phyloP scores from a whole-genome alignment of 2,113 vertebrate genomes.

The Sminthopsis crassicaudata region DNA sequence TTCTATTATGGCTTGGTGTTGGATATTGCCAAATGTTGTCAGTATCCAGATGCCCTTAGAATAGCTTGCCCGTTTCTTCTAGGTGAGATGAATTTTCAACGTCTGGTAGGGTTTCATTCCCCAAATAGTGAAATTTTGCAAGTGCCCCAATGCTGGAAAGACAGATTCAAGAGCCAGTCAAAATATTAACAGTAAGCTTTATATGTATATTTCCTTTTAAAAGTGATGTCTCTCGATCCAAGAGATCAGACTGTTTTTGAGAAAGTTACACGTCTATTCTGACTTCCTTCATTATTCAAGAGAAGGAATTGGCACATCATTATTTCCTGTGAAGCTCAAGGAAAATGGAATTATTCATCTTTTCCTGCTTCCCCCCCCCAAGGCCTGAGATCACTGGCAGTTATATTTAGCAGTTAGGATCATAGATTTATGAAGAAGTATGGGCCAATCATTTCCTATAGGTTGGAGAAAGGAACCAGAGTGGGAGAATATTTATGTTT shows the following conservation, averaged over 20 bases:
- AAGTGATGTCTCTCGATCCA: neutral
- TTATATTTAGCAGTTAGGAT: neutral
- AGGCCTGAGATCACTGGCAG: neutral
- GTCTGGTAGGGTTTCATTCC: constrained; percentile 1
- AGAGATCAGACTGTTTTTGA: neutral
- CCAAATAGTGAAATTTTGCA: neutral
- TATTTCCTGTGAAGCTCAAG: constrained; percentile 14
- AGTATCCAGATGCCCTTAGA: neutral
- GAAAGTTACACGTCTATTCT: neutral
- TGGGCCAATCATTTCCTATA: neutral
- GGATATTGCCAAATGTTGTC: constrained; percentile 29
- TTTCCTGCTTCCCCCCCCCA: neutral
- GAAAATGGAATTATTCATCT: neutral
- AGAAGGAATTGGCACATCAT: neutral
- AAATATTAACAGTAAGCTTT: constrained; percentile 19
- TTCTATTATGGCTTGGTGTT: constrained; percentile 20
- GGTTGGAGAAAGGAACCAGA: neutral
- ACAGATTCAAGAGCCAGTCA: neutral
- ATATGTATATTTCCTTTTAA: neutral
- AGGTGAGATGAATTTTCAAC: neutral
- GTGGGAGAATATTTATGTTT: neutral
- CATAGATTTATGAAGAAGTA: neutral
- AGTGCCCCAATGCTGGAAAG: neutral
- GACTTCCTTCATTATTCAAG: neutral
- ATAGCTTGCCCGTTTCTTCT: neutral